Base-by-base conservation (phyloP, 2,797 vertebrate genomes). In the Mus spretus region DNA sequence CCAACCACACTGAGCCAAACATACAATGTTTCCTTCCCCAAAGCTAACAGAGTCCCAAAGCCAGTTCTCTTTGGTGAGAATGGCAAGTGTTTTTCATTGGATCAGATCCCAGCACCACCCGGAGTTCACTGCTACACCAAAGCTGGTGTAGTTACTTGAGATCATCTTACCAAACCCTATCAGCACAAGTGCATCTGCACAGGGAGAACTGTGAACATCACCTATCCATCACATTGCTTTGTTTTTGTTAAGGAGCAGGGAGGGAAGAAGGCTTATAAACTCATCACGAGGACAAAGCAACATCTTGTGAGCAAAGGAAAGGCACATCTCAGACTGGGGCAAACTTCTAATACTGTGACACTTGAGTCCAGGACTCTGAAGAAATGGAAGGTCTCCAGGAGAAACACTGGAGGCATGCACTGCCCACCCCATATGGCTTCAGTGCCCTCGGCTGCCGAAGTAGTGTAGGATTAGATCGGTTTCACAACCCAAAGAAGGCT, bases 261-360 rank as follows among this genome's bases (percentile, higher is more conserved):
- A 97, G 44, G 78, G 85, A 53, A 95, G 53, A 92, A 94, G 88
- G 95, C 91, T 97, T 97, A 96, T 90, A 98, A 93, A 96, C 57
- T 75, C 80, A 94, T 93, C 95, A 90, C 91, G 67, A 93, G 97
- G 95, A 97, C 86, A 93, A 93, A 95, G 59, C 59, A 72, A 96
- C 15, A 90, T 91, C 96, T 98, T 98, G 67, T 95, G 96, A 96
- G 74, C 89, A 95, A 97, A 97, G 91, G 67, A 95, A 98, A 98
- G 97, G 97, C 97, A 98, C 96, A 96, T 95, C 87, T 97, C 87
- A 95, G 91, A 83, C 70, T 93, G 91, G 96, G 91, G 90, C 74
- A 94, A 91, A 96, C 82, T 89, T 91, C 96, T 96, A 97, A 98
- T 96, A 96, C 97, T 97, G 95, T 87, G 77, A 93, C 90, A 96